A percentile compares a stretch with the other conserved stretches of the same genome.
These are phyloP conservation scores for Tipula confusa DNA, from an alignment of 2,888 invertebrate genomes.

Conservation along the genomic window DNA sequence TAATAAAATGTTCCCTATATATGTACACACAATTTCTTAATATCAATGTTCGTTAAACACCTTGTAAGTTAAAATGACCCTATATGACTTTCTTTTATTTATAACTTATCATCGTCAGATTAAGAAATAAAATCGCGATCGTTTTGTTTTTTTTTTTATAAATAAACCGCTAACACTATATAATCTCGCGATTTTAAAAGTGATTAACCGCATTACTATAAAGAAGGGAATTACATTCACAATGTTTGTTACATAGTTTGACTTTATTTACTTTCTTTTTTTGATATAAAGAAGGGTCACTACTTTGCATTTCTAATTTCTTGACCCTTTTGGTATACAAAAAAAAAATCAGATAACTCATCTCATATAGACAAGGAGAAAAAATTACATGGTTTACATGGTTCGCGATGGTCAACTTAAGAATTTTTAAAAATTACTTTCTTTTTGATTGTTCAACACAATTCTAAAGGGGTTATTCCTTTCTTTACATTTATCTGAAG, in stretches of 20 bases:
- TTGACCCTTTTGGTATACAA: neutral
- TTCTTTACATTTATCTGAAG: neutral
- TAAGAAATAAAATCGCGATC: constrained; percentile 4
- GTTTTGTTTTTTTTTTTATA: neutral
- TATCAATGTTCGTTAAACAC: neutral
- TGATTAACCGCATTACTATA: neutral
- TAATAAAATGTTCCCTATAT: neutral
- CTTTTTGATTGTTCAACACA: neutral
- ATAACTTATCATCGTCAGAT: neutral
- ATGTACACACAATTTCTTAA: neutral
- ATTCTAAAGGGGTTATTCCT: neutral
- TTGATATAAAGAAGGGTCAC: neutral
- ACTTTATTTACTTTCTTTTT: neutral
- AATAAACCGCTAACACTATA: neutral
- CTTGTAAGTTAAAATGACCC: neutral
- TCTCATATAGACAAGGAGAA: neutral
- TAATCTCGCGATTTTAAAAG: neutral
- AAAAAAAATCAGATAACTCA: neutral
- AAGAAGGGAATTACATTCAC: neutral
- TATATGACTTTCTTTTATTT: neutral
- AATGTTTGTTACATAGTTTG: neutral
- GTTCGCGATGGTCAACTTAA: constrained; percentile 13
- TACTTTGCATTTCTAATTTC: constrained; percentile 4
- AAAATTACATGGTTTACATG: constrained; percentile 20
- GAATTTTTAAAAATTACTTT: neutral